A percentile compares a stretch with the other conserved stretches of the same genome.
Evolutionary conservation across 2,888 invertebrate genomes (phyloP).

Genomic region (Eristalinus aeneus): DNA sequence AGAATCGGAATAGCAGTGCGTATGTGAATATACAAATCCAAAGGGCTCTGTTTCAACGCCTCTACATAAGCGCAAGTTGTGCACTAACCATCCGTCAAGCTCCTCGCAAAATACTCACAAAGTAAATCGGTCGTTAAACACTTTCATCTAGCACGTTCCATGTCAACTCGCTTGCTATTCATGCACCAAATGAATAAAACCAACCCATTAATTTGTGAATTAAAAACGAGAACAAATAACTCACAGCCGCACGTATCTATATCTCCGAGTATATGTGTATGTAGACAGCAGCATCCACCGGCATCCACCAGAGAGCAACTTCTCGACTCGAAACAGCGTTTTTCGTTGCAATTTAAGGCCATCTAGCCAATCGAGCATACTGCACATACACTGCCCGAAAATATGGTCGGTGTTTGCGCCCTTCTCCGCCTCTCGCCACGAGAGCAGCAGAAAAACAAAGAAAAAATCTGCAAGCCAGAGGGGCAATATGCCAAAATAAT

Average conservation of each 20-base stretch:
- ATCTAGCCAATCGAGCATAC: neutral
- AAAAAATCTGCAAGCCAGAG: conserved; percentile 16
- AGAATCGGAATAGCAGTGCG: too few species aligned
- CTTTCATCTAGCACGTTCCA: neutral
- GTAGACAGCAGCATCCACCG: neutral
- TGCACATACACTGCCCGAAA: conserved; percentile 4
- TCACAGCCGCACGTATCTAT: too few species aligned
- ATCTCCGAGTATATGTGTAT: too few species aligned
- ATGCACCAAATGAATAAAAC: neutral
- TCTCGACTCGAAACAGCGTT: neutral
- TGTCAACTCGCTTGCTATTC: neutral
- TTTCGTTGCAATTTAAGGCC: conserved; percentile 30
- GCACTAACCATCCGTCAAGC: too few species aligned
- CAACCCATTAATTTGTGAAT: neutral
- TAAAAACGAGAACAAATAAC: conserved; percentile 1
- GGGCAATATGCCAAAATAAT: conserved; percentile 61
- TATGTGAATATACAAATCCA: too few species aligned
- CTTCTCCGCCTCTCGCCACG: neutral
- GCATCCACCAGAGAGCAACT: neutral
- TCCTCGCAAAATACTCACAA: neutral
- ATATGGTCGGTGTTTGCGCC: conserved; percentile 5
- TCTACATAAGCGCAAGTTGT: too few species aligned
- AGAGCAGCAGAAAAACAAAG: neutral
- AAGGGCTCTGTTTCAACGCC: too few species aligned
- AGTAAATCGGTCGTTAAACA: neutral